Conservation (phyloP, 2,113 vertebrate genomes). For the Anoura caudifer region DNA sequence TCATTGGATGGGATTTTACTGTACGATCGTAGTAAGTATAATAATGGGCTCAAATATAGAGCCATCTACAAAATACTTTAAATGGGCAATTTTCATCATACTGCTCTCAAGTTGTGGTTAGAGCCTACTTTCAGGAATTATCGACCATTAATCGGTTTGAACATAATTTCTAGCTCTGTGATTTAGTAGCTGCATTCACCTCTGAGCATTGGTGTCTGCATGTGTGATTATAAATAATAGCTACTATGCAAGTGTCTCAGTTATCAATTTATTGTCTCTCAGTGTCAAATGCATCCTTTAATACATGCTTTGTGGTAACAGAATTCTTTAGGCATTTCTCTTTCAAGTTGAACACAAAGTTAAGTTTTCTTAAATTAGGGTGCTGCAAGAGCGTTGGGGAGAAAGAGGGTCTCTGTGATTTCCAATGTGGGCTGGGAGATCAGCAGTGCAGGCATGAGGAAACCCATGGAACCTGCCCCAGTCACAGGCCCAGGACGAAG, state of each 20-base stretch:
- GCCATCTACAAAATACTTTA: background rate
- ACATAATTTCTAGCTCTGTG: background rate
- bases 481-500: background rate
- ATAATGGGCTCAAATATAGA: background rate
- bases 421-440: background rate
- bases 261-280: conserved; percentile 22
- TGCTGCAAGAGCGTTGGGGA: background rate
- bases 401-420: background rate
- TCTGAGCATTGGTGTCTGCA: background rate
- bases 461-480: background rate
- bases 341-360: background rate
- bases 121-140: background rate
- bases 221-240: background rate
- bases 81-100: conserved; percentile 12
- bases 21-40: background rate
- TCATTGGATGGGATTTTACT: conserved; percentile 10
- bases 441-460: background rate
- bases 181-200: background rate
- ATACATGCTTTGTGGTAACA: background rate
- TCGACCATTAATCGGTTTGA: background rate
- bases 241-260: background rate
- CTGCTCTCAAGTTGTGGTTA: background rate
- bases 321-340: background rate
- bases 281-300: background rate
- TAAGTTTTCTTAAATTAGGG: background rate